Evolutionary conservation across 2,888 invertebrate genomes (phyloP), one percentile per base, ranked within the genome.

Genomic region (Micoletzkya japonica): DNA sequence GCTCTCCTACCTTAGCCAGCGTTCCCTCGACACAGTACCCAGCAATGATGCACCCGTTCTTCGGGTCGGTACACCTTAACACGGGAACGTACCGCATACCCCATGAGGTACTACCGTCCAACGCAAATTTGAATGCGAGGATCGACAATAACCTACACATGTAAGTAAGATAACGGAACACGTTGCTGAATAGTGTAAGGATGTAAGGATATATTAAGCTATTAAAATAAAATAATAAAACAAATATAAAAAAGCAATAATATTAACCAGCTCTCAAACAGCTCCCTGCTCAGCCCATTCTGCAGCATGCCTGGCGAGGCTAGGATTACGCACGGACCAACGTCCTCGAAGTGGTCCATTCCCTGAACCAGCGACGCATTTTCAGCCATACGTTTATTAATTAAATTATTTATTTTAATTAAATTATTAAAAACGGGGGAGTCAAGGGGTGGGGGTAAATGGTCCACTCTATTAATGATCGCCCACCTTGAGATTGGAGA

Each of bases 271-370:
- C 91, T 92, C 88, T 98, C 98, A 88, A 98, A 99, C 58, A 98
- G 89, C 86, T 99, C 98, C 39, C 97, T 89, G 0, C 95, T 96
- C 30, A 98, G 88, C 0, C 98, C 98, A 82, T 93, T 95, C 89
- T 98, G 98, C 93, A 98, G 93, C 97, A 99, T 99, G 86, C 98
- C 98, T 0, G 98, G 98, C 0, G 94, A 94, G 1, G 98, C 98
- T 92, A 98, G 93, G 34, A 99, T 92, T n/a, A 99, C 97, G 85
- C 97, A 99, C 0, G 98, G 98, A 0, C 98, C 98, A 70, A 96
- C 93, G 87, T 99, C 98, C 82, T 98, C 97, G 88, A 99, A 99
- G 87, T 98, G 96, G 86, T 98, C 98, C 84, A 98, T 96, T 56
- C 96, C 94, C 91, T 93, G 86, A 2, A 74, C 64, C n/a, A n/a